Evolutionary conservation across 1,140 invertebrate species (phyloP).

Genomic region (Paraescarpia echinospica): DNA sequence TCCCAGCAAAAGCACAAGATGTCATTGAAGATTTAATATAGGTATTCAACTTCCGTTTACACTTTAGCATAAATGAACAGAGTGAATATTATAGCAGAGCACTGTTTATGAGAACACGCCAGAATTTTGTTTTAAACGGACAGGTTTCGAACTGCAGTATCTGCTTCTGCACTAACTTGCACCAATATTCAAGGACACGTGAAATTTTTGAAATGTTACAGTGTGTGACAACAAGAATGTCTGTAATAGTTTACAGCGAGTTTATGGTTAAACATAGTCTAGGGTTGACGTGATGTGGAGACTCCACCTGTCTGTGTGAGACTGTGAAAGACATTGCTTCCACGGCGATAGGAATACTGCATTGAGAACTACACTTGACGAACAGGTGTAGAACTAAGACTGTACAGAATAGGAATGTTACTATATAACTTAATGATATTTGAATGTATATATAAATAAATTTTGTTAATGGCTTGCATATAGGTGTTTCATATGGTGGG

Average conservation of each 20-base stretch:
- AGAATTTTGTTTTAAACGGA: neutral
- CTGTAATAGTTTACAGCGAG: neutral
- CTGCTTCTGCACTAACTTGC: neutral
- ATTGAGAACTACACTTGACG: neutral
- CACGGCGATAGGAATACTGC: neutral
- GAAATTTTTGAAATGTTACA: neutral
- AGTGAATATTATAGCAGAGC: neutral
- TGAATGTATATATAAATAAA: conserved; percentile 7
- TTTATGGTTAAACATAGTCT: neutral
- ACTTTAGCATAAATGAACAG: neutral
- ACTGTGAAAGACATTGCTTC: neutral
- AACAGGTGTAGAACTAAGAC: neutral
- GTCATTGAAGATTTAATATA: neutral
- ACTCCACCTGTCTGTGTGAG: too few relatives aligned
- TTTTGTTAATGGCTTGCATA: neutral
- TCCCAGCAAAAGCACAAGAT: too few relatives aligned
- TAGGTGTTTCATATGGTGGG: neutral
- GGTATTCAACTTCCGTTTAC: neutral
- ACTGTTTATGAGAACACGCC: neutral
- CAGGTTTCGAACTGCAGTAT: neutral
- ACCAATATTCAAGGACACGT: neutral
- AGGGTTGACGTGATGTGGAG: neutral
- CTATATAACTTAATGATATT: neutral
- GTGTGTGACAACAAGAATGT: neutral
- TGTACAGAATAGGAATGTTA: conserved; percentile 6